Evolutionary conservation across 2,888 invertebrate species (phyloP).

Genomic region (Drosophila suboccidentalis): DNA sequence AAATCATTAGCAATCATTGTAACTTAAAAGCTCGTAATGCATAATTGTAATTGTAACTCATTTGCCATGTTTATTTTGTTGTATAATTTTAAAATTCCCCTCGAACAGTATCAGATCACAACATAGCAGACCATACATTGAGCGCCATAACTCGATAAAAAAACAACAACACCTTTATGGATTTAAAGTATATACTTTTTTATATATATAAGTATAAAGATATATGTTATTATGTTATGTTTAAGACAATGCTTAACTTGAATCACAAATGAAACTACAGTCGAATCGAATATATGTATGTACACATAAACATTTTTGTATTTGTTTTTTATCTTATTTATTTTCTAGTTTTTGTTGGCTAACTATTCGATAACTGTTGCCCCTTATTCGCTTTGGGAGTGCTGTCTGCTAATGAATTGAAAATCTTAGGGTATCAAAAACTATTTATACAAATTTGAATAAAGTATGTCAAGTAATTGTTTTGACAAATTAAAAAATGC

Average conservation of each 20-base stretch:
- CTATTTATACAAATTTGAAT: neutral
- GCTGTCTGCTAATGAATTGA: slow-evolving; percentile 1
- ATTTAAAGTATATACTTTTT: slow-evolving; percentile 12
- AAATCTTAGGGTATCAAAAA: neutral
- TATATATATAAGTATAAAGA: slow-evolving; percentile 2
- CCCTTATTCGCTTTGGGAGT: slow-evolving; percentile 4
- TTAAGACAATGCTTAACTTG: slow-evolving; percentile 16
- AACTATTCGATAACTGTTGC: neutral
- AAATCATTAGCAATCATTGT: slow-evolving; percentile 41
- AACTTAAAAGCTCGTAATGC: slow-evolving; percentile 28
- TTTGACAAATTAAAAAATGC: neutral
- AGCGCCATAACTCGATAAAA: slow-evolving; percentile 36
- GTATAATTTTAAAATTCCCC: slow-evolving; percentile 35
- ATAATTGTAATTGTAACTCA: slow-evolving; percentile 46
- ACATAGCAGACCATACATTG: slow-evolving; percentile 1
- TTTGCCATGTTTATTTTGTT: slow-evolving; percentile 57
- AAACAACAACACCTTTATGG: slow-evolving; percentile 4
- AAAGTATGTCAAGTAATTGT: neutral
- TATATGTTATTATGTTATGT: slow-evolving; percentile 25
- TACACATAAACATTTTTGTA: slow-evolving; percentile 10
- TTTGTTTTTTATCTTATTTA: slow-evolving; percentile 15
- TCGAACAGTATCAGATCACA: neutral
- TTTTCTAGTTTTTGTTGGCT: slow-evolving; percentile 8
- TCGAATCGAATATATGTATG: slow-evolving; percentile 16
- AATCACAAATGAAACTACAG: slow-evolving; percentile 6